Base-by-base conservation (phyloP, 2,113 vertebrate species). In the Rafetus swinhoei region DNA sequence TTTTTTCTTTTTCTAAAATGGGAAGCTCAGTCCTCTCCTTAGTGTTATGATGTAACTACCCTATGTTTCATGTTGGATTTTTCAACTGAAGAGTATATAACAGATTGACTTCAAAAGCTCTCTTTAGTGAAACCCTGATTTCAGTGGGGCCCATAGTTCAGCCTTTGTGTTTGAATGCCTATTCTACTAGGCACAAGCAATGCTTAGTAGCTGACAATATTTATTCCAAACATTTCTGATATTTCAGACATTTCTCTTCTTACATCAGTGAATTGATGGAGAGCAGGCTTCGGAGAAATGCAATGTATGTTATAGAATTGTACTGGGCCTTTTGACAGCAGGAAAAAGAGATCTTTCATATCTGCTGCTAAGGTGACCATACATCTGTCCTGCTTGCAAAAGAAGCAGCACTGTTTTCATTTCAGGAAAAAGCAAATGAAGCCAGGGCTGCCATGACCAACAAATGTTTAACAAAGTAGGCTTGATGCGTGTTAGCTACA, bases 401-500 rank as follows among this genome's bases (percentile, higher is more conserved):
- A 80, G 35, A 85, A 95, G 52, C 24, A 52, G n/a, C 79, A 21
- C 4, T 50, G 54, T 77, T 93, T 87, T 90, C 89, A 27, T 90
- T 84, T 91, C 69, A 55, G 10, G 22, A 91, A 87, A 27, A 72
- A 39, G 22, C 55, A 81, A 8, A 27, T 79, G 85, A 89, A 80
- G 9, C 50, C 83, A 69, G 69, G 52, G 53, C 56, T 82, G 62
- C 89, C 88, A 45, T 95, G 92, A 91, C 72, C 92, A 0, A 0
- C 88, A 59, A 96, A 79, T n/a, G 82, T 79, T 87, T 93, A 93
- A 80, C 45, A 53, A 29, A 93, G 92, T 50, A 50, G 74, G 65
- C 87, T 93, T 96, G 94, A 93, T 96, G 82, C 86, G 88, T 86
- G 94, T 93, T 88, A 90, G 93, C 90, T 94, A n/a, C 81, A 89